phyloP scores from a whole-genome alignment of 2,113 vertebrate genomes.

The Corydoras maculifer region DNA sequence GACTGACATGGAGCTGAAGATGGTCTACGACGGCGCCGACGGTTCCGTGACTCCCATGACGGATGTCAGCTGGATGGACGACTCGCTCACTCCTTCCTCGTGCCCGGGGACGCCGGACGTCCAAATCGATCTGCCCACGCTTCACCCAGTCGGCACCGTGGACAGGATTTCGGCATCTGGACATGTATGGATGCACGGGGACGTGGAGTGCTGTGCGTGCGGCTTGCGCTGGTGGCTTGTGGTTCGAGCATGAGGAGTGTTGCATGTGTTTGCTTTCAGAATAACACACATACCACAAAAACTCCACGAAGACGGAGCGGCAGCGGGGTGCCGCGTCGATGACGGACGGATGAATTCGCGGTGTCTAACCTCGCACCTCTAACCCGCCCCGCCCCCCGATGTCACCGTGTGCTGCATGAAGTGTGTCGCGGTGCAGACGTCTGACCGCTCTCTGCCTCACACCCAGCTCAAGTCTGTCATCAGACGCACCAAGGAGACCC shows the following conservation, averaged over 20 bases:
- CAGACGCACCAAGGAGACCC: slow-evolving; percentile 86
- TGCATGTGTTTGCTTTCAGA: slow-evolving; percentile 1
- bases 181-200: slow-evolving; percentile 75
- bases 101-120: slow-evolving; percentile 54
- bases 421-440: slow-evolving; percentile 4
- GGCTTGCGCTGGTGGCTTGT: slow-evolving; percentile 22
- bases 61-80: slow-evolving; percentile 68
- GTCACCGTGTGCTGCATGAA: slow-evolving; percentile 8
- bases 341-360: background rate
- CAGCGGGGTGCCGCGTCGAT: background rate
- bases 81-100: slow-evolving; percentile 55
- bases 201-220: slow-evolving; percentile 16
- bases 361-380: too few species aligned
- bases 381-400: too few species aligned
- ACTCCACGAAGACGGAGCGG: too few species aligned
- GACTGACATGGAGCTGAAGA: slow-evolving; percentile 65
- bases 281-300: too few species aligned
- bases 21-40: slow-evolving; percentile 54
- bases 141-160: slow-evolving; percentile 57
- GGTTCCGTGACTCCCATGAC: slow-evolving; percentile 62
- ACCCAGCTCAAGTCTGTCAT: slow-evolving; percentile 92
- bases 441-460: slow-evolving; percentile 36
- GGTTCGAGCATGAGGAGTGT: slow-evolving; percentile 11
- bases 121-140: slow-evolving; percentile 59
- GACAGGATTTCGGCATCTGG: slow-evolving; percentile 87